Evolutionary conservation across 2,888 invertebrate genomes (phyloP).

Genomic region (Amiota minor): DNA sequence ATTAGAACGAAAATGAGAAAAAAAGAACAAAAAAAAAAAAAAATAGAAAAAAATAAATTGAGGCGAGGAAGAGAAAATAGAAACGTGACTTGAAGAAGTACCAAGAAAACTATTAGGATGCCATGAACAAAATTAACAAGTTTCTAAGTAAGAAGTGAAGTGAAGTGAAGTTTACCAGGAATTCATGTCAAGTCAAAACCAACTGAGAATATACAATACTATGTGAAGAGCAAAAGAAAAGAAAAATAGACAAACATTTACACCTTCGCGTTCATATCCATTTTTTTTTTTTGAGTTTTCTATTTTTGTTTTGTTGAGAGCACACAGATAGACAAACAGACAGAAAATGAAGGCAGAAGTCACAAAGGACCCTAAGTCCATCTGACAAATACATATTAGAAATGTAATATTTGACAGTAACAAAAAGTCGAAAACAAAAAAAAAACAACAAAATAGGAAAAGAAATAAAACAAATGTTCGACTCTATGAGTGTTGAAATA

Average conservation of each 20-base stretch:
- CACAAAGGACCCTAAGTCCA: not conserved
- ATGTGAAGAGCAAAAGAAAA: not conserved
- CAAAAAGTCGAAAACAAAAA: constrained; percentile 4
- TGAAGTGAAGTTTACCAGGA: too few relatives aligned
- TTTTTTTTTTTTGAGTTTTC: too few relatives aligned
- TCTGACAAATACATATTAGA: constrained; percentile 5
- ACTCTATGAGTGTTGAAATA: too few relatives aligned
- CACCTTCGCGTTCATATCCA: constrained; percentile 10
- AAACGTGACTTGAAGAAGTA: not conserved
- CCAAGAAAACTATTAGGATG: too few relatives aligned
- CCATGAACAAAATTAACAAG: too few relatives aligned
- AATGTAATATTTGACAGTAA: constrained; percentile 17
- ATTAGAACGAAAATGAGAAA: not conserved
- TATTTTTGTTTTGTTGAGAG: too few relatives aligned
- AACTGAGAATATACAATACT: not conserved
- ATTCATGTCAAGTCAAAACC: too few relatives aligned
- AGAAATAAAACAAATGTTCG: not conserved
- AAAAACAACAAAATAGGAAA: not conserved
- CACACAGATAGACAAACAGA: constrained; percentile 7
- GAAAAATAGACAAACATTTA: constrained; percentile 9
- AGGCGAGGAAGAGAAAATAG: not conserved
- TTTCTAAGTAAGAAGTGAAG: too few relatives aligned
- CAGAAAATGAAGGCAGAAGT: constrained; percentile 8
- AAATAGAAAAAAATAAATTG: not conserved
- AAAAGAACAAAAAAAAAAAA: too few relatives aligned